phyloP scores from a whole-genome alignment of 2,113 vertebrate species.

The Rhizomys pruinosus region DNA sequence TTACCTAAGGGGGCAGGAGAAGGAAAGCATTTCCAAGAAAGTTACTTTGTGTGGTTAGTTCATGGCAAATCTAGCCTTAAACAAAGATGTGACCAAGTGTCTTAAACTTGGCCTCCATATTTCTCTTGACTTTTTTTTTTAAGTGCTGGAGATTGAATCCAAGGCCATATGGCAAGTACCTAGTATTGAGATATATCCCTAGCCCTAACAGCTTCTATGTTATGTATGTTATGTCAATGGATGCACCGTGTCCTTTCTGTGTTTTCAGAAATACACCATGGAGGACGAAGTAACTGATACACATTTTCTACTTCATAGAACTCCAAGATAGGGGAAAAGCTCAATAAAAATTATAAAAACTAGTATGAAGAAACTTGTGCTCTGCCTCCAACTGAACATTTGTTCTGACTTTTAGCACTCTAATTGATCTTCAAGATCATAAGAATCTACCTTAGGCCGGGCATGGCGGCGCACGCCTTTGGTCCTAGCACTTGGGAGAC shows the following conservation, averaged over 20 bases:
- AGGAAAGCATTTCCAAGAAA: conserved; percentile 34
- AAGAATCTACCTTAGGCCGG: background rate
- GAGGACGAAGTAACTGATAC: background rate
- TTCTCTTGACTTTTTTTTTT: background rate
- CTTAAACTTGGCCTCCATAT: conserved; percentile 57
- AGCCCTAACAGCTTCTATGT: background rate
- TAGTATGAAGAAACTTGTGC: background rate
- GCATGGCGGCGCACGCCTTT: too few species aligned
- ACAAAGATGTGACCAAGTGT: conserved; percentile 33
- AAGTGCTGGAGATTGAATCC: background rate
- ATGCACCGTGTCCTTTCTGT: background rate
- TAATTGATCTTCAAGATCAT: conserved; percentile 26
- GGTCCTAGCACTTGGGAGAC: too few species aligned
- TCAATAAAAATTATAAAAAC: conserved; percentile 15
- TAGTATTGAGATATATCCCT: background rate
- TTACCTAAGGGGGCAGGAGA: background rate
- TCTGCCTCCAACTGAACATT: conserved; percentile 30
- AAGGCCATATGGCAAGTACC: background rate
- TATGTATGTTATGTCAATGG: background rate
- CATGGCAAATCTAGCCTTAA: conserved; percentile 31
- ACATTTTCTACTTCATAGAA: background rate
- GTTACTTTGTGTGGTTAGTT: background rate
- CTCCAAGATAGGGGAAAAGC: background rate
- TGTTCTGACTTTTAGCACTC: conserved; percentile 37
- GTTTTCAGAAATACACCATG: conserved; percentile 14